These are phyloP conservation scores for Cydia amplana DNA, from an alignment of 1,140 invertebrate species.

Conservation along the genomic window DNA sequence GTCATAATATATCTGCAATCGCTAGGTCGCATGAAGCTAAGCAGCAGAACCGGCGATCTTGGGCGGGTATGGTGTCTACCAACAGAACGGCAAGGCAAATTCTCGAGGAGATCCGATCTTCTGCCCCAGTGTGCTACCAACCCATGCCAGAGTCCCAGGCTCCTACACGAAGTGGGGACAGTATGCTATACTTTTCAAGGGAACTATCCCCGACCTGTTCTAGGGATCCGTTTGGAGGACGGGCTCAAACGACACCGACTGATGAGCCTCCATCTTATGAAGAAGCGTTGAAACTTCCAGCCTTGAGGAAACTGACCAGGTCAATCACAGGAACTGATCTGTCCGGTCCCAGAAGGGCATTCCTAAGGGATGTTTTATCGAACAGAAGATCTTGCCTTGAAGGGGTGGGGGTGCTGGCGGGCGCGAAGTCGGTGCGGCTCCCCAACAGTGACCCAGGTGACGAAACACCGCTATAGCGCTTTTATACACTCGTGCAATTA, in stretches of 20 bases:
- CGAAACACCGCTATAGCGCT: slow-evolving; percentile 72
- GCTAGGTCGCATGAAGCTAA: slow-evolving; percentile 61
- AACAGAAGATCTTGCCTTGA: slow-evolving; percentile 78
- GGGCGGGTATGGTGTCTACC: slow-evolving; percentile 70
- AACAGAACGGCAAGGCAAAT: slow-evolving; percentile 67
- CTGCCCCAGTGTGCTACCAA: slow-evolving; percentile 57
- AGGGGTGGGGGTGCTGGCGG: slow-evolving; percentile 70
- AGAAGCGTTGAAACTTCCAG: slow-evolving; percentile 78
- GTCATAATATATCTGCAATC: slow-evolving; percentile 57
- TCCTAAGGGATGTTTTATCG: slow-evolving; percentile 73
- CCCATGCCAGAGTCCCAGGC: slow-evolving; percentile 55
- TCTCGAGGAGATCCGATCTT: slow-evolving; percentile 63
- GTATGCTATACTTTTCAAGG: slow-evolving; percentile 81
- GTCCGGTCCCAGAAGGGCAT: slow-evolving; percentile 68
- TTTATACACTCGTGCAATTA: slow-evolving; percentile 32
- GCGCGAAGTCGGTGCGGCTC: slow-evolving; percentile 65
- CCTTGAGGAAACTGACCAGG: slow-evolving; percentile 76
- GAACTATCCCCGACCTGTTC: slow-evolving; percentile 82
- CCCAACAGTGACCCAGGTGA: slow-evolving; percentile 64
- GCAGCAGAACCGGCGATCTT: slow-evolving; percentile 68
- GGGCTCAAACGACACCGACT: slow-evolving; percentile 76
- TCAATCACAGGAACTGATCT: slow-evolving; percentile 77
- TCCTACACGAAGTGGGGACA: slow-evolving; percentile 56
- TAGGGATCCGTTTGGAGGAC: slow-evolving; percentile 81
- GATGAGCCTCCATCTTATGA: slow-evolving; percentile 78